Evolutionary conservation across 2,888 invertebrate species (phyloP), one percentile per base, ranked within the genome.

Genomic region (Cheiracanthium punctorium): DNA sequence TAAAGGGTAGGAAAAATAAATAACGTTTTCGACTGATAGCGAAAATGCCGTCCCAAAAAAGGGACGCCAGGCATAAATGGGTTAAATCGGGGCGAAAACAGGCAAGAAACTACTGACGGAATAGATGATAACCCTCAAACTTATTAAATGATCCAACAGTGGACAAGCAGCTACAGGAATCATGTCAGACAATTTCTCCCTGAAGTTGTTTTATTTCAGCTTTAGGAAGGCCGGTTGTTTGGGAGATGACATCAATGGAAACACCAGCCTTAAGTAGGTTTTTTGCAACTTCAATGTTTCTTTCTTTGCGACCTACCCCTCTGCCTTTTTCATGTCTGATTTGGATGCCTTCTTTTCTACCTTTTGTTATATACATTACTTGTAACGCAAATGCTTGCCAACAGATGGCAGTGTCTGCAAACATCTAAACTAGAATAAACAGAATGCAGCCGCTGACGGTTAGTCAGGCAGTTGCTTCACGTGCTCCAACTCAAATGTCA

Each of bases 231-330:
- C 73, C 72, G 20, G 80, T 80, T 30, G 73, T 33, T 72, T 80
- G 37, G 41, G 73, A 33, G 37, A 79, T 79, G 1, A 79, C 41
- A 28, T 79, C 70, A 24, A 79, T 28, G 43, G 79, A 79, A 43
- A 79, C 79, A 24, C 71, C 80, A 80, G 52, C 80, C 37, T 70
- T 80, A 80, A 80, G 73, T 72, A 72, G 64, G 72, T 58, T 72
- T 80, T 80, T 79, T 20, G 70, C 79, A 2, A 79, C 79, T 24
- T 29, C 79, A 41, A 79, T 70, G 43, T 79, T 52, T 0, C 30
- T 52, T 12, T 70, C 41, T 79, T 79, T 52, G 70, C 41, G 14
- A n/a, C n/a, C n/a, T n/a, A n/a, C n/a, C n/a, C n/a, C n/a, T n/a
- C n/a, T n/a, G 69, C 64, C 72, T 30, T 79, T 41, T 70, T 79